Conservation (phyloP, 2,113 vertebrate genomes). For the Varanus komodoensis region DNA sequence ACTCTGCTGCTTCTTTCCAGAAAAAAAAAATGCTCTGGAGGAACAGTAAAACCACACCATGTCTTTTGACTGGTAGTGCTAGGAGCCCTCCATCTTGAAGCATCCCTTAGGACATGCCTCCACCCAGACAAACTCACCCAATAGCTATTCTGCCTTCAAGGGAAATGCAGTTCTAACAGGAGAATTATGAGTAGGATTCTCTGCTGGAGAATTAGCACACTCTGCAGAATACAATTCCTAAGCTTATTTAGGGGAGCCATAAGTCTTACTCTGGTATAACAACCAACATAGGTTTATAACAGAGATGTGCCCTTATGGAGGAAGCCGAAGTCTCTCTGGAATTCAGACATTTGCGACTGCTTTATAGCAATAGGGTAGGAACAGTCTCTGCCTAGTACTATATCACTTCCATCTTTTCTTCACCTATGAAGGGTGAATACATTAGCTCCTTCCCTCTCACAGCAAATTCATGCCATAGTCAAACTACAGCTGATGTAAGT, state of each 20-base stretch:
- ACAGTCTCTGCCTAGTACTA: neutral
- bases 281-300: neutral
- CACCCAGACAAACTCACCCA: neutral
- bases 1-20: too few species aligned
- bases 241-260: neutral
- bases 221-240: neutral
- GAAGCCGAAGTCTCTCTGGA: neutral
- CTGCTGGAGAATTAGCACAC: neutral
- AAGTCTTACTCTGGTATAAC: neutral
- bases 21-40: too few species aligned
- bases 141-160: neutral
- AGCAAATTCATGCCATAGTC: neutral
- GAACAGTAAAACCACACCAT: too few species aligned
- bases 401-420: neutral
- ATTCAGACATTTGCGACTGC: neutral
- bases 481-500: constrained; percentile 2
- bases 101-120: too few species aligned
- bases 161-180: neutral
- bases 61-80: too few species aligned
- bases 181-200: neutral
- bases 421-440: neutral
- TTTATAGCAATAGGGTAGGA: neutral
- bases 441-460: neutral
- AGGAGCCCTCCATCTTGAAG: too few species aligned
- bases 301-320: neutral